Conservation (phyloP, 2,113 vertebrate species). For the Sapayoa aenigma region DNA sequence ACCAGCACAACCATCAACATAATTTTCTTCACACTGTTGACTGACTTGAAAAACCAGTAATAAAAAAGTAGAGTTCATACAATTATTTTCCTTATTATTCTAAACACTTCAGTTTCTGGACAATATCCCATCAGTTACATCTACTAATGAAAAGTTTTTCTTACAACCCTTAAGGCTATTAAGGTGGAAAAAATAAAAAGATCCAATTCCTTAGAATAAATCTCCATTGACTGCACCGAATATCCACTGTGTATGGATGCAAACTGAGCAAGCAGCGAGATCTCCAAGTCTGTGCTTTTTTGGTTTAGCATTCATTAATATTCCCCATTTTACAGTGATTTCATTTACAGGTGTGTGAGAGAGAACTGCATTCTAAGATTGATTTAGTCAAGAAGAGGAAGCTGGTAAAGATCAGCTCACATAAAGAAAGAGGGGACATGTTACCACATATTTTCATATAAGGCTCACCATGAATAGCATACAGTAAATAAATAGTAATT, state of each 20-base stretch:
- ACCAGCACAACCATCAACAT: not conserved
- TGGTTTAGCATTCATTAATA: not conserved
- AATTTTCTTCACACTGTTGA: not conserved
- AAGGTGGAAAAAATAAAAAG: not conserved
- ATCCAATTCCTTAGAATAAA: not conserved
- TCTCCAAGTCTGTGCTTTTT: not conserved
- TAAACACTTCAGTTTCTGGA: not conserved
- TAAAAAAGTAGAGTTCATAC: not conserved
- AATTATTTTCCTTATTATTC: not conserved
- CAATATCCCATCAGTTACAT: not conserved
- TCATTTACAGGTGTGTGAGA: not conserved
- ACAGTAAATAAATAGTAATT: not conserved
- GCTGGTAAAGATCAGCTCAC: not conserved
- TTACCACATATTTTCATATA: not conserved
- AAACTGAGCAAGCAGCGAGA: not conserved
- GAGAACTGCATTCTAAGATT: not conserved
- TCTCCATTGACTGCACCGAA: not conserved
- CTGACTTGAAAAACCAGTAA: not conserved
- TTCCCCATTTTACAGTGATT: not conserved
- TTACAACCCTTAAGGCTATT: not conserved
- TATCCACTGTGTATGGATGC: not conserved
- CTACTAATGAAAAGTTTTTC: not conserved
- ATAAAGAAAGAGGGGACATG: not conserved
- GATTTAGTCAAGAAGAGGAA: not conserved
- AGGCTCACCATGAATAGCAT: not conserved